Conservation (phyloP, 2,888 invertebrate species). For the Oxyscelio sp. region DNA sequence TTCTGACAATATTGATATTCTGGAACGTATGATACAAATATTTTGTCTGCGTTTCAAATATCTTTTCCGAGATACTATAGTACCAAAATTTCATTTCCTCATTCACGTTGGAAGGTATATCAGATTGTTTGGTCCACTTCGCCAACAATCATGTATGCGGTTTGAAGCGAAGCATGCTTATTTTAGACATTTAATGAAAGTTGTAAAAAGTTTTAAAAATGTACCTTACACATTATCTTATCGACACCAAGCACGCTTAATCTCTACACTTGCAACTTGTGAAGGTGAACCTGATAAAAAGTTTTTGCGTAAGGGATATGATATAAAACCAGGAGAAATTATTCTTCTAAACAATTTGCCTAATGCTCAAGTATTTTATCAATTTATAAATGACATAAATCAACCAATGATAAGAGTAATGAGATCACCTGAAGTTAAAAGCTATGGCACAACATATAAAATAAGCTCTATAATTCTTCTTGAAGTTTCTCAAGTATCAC, state of each 20-base stretch:
- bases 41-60: conserved; percentile 19
- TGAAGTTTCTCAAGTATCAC: conserved; percentile 25
- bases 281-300: conserved; percentile 27
- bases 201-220: background rate
- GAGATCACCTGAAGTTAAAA: conserved; percentile 12
- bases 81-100: conserved; percentile 73
- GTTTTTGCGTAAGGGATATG: conserved; percentile 62
- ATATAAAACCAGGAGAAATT: conserved; percentile 51
- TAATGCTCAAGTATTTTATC: conserved; percentile 22
- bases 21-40: conserved; percentile 44
- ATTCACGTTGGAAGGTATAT: conserved; percentile 72
- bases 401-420: conserved; percentile 1
- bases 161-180: conserved; percentile 67
- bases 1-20: conserved; percentile 67
- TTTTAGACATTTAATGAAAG: background rate
- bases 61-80: conserved; percentile 51
- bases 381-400: conserved; percentile 20
- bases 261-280: background rate
- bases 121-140: conserved; percentile 66
- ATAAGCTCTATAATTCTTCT: background rate
- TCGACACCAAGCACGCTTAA: background rate
- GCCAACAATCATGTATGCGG: conserved; percentile 66
- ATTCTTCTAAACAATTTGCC: conserved; percentile 56
- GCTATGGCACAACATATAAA: conserved; percentile 22
- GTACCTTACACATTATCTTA: background rate